Conservation (phyloP, 2,113 vertebrate genomes). For the Ivindomyrus marchei region DNA sequence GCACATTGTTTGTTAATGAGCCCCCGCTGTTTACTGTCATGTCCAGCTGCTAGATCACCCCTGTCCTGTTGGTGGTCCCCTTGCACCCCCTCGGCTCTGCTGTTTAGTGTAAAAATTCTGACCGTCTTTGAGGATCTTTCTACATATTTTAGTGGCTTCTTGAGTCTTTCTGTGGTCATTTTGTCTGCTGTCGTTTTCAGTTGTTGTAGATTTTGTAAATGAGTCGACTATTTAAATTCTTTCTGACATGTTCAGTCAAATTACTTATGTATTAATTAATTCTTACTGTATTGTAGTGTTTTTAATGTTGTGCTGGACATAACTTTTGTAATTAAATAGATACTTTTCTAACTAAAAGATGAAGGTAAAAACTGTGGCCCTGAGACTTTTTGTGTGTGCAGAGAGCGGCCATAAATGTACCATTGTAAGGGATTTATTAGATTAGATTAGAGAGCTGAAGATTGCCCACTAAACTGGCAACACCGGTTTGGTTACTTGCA, state of each 20-base stretch:
- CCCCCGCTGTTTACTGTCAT: constrained; percentile 12
- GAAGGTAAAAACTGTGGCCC: not conserved
- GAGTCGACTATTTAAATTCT: not conserved
- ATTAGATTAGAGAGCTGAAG: constrained; percentile 4
- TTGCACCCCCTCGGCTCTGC: not conserved
- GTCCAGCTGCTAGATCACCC: not conserved
- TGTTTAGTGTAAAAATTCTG: not conserved
- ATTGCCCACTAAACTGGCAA: constrained; percentile 35
- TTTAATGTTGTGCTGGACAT: not conserved
- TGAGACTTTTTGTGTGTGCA: not conserved
- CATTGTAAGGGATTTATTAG: not conserved
- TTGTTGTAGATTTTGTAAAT: not conserved
- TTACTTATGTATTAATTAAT: not conserved
- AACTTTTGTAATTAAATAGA: not conserved
- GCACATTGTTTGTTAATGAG: constrained; percentile 12
- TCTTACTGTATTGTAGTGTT: not conserved
- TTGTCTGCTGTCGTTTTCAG: not conserved
- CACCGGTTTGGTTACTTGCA: constrained; percentile 37
- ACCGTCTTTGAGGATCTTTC: not conserved
- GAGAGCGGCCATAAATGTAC: not conserved
- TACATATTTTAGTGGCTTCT: not conserved
- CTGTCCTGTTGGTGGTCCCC: not conserved
- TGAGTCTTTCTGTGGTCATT: not conserved
- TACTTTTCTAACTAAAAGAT: not conserved
- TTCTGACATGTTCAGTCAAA: not conserved